Conservation (phyloP, 2,113 vertebrate species). For the Laterallus jamaicensis region DNA sequence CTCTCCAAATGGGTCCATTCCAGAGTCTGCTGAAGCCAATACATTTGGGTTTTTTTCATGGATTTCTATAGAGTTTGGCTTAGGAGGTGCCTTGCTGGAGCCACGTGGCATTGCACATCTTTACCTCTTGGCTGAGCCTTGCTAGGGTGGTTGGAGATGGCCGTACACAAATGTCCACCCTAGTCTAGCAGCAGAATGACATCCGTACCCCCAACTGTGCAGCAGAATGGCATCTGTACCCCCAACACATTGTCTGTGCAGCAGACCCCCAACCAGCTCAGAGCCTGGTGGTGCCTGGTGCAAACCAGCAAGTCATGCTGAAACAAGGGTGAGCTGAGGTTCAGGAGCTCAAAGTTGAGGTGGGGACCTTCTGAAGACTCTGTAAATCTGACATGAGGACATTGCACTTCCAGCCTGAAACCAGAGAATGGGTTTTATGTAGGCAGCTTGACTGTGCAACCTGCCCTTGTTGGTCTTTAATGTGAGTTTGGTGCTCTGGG, state of each 20-base stretch:
- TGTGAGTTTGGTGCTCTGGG: rapidly evolving
- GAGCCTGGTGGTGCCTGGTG: neutral
- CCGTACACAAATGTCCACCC: neutral
- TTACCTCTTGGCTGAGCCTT: neutral
- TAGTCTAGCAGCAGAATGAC: neutral
- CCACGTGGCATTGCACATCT: neutral
- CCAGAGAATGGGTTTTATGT: neutral
- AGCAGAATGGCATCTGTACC: neutral
- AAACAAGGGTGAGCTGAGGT: neutral
- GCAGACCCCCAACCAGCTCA: neutral
- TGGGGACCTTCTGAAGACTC: neutral
- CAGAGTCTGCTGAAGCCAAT: neutral
- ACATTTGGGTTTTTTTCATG: neutral
- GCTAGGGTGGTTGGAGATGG: neutral
- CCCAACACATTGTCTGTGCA: too few species aligned
- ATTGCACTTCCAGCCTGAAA: neutral
- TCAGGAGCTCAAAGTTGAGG: neutral
- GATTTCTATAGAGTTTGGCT: neutral
- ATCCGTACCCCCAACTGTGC: neutral
- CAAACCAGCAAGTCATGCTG: neutral
- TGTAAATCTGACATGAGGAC: neutral
- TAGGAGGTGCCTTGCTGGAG: neutral
- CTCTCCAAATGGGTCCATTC: neutral
- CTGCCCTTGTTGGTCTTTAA: neutral
- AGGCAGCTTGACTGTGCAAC: neutral